These are phyloP conservation scores for Rhinella marina DNA, from an alignment of 2,797 vertebrate species.

Conservation along the genomic window DNA sequence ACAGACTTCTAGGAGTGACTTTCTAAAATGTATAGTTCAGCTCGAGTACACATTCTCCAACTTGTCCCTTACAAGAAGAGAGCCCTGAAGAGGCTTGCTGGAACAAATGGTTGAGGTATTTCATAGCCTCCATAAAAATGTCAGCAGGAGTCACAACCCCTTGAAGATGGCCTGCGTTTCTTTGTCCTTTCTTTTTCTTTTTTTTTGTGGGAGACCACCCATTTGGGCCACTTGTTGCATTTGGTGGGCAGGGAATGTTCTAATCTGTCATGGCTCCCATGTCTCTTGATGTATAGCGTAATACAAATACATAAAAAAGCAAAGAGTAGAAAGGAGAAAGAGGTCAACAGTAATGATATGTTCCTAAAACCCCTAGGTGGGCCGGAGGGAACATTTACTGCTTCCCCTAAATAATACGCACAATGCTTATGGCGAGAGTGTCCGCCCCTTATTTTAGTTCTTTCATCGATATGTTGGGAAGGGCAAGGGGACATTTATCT, in stretches of 20 bases:
- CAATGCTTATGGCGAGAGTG: constrained; percentile 12
- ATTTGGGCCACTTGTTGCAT: constrained; percentile 20
- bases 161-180: constrained; percentile 34
- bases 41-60: not conserved
- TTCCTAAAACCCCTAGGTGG: not conserved
- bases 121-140: constrained; percentile 57
- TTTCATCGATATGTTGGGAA: not conserved
- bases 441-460: not conserved
- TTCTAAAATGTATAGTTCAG: not conserved
- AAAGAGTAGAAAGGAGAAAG: constrained; percentile 1
- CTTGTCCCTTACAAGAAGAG: not conserved
- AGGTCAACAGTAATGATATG: not conserved
- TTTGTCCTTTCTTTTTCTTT: constrained; percentile 22
- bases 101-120: constrained; percentile 56
- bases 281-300: not conserved
- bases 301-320: constrained; percentile 18
- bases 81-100: not conserved
- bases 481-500: not conserved
- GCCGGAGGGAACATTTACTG: constrained; percentile 32
- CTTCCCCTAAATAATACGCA: constrained; percentile 26
- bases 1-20: too few relatives aligned
- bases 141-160: constrained; percentile 47
- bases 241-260: constrained; percentile 32
- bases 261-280: constrained; percentile 39
- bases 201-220: constrained; percentile 52